Evolutionary conservation across 2,113 vertebrate species (phyloP).

Genomic region (Ginglymostoma cirratum): DNA sequence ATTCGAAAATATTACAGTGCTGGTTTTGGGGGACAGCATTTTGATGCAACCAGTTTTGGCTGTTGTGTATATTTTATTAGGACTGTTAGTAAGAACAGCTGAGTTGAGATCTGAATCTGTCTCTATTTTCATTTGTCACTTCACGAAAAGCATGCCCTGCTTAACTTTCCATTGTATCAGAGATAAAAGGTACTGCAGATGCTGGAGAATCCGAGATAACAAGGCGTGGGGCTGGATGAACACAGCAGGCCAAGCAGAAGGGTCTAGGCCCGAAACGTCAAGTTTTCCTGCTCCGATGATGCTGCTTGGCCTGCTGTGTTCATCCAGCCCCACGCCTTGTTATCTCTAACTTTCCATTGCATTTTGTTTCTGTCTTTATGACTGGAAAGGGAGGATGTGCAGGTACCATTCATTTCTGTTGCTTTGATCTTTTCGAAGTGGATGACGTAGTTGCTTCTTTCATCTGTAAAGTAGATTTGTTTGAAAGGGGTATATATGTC

Average conservation of each 20-base stretch:
- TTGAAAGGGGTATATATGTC: neutral
- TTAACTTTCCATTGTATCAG: neutral
- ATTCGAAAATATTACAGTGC: neutral
- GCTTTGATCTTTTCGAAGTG: neutral
- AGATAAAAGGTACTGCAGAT: no score
- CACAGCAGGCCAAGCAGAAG: no score
- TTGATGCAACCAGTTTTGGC: no score
- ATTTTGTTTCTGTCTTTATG: neutral
- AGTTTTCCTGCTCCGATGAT: no score
- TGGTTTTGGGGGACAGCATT: no score
- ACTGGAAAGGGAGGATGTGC: neutral
- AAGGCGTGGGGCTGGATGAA: no score
- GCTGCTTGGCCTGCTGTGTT: no score
- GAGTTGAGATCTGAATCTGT: neutral
- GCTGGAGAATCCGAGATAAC: no score
- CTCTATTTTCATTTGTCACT: neutral
- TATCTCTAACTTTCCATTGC: neutral
- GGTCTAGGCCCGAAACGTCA: no score
- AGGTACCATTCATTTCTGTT: neutral
- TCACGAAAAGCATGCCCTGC: neutral
- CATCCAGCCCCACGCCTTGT: no score
- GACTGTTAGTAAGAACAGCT: neutral
- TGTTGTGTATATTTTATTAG: neutral
- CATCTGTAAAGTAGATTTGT: neutral
- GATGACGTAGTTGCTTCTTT: neutral